Evolutionary conservation across 2,113 vertebrate species (phyloP), one percentile per base, ranked within the genome.

Genomic region (Channa argus): DNA sequence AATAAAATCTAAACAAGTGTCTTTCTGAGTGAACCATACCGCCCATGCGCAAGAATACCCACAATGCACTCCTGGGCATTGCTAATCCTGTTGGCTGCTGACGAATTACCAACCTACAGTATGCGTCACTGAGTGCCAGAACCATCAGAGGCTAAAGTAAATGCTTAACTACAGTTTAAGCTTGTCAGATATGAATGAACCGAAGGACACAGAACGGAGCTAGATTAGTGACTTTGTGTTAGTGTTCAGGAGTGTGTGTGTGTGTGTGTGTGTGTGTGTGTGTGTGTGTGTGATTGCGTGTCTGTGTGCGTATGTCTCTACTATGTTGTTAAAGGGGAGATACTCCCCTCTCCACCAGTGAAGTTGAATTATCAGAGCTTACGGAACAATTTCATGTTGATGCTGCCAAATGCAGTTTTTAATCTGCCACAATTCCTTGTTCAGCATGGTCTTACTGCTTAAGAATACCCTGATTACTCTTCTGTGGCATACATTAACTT

Each of bases 341-440:
- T 68, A 14, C 59, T 68, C 14, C 69, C 71, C 44, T 73, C 55
- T 83, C 53, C 36, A 66, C 56, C 41, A 52, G 44, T 59, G 46
- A 68, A 85, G 82, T 88, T 87, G 86, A 93, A 92, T 93, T 91
- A 92, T 69, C 77, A 62, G 55, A 72, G 88, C 79, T 92, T 91
- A 91, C 63, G 45, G 84, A 82, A 83, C 14, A 14, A 86, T 91
- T 92, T 92, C 80, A 90, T 92, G 79, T 90, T 90, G 92, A 91
- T 91, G 66, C 91, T 77, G 82, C 79, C 84, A 86, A 90, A 86
- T 83, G 63, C 84, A 80, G 90, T 86, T 83, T 80, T 74, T 93
- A 93, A 94, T 92, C 93, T 88, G 72, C 71, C 33, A 24, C 79
- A 83, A 90, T 80, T 93, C 89, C 88, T 86, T 60, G 61, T 78